These are phyloP conservation scores for Euspilapteryx auroguttella DNA, from an alignment of 2,888 invertebrate species.

Conservation along the genomic window DNA sequence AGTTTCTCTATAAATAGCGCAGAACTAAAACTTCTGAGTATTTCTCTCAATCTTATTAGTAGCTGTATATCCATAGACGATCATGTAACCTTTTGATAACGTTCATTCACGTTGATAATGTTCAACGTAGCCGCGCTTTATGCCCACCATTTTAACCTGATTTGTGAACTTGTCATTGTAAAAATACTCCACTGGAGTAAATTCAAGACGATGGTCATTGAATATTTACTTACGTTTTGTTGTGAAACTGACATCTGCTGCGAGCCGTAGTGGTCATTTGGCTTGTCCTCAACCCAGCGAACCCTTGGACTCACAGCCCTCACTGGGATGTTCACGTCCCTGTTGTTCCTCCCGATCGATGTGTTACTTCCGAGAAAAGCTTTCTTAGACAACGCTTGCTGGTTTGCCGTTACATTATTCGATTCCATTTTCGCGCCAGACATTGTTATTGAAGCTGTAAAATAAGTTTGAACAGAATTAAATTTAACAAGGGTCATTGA, in stretches of 20 bases:
- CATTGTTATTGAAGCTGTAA: conserved; percentile 74
- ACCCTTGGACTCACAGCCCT: conserved; percentile 55
- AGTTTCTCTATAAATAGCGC: not conserved
- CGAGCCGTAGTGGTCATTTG: conserved; percentile 36
- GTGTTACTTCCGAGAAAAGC: conserved; percentile 54
- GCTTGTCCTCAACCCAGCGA: conserved; percentile 50
- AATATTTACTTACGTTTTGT: conserved; percentile 39
- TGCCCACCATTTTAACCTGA: no score
- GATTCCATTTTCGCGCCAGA: conserved; percentile 64
- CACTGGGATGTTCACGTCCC: conserved; percentile 51
- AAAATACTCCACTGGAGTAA: no score
- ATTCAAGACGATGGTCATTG: no score
- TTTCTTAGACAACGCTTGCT: conserved; percentile 49
- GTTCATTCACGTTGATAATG: no score
- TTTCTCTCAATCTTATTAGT: no score
- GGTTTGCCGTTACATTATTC: conserved; percentile 39
- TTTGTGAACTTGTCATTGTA: no score
- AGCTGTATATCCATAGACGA: no score
- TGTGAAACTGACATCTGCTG: conserved; percentile 44
- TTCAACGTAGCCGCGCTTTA: no score
- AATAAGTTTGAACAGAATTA: no score
- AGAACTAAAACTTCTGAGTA: not conserved
- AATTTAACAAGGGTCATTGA: no score
- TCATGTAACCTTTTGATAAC: no score
- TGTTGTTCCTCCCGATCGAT: conserved; percentile 43